Conservation (phyloP, 2,888 invertebrate genomes). For the Eubasilissa splendida region DNA sequence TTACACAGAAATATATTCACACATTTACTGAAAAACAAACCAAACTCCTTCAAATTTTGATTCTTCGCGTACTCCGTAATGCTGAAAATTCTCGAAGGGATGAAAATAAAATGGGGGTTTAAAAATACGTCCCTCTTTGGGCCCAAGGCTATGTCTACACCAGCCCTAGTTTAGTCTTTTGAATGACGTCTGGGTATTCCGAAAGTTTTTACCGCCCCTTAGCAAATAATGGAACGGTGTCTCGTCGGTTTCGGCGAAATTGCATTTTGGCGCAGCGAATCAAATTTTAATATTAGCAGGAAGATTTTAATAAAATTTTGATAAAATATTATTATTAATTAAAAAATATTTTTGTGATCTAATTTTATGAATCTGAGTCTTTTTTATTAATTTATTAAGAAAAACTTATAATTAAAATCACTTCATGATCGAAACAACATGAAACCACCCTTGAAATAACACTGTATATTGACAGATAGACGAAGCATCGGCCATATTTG, state of each 20-base stretch:
- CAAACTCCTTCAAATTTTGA: background rate
- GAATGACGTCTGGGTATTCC: background rate
- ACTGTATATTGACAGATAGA: too few relatives aligned
- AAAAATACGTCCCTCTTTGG: background rate
- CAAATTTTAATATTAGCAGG: background rate
- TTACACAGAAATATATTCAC: background rate
- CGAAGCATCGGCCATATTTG: too few relatives aligned
- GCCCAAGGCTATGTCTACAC: conserved; percentile 2
- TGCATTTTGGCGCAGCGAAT: too few relatives aligned
- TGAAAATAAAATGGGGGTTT: conserved; percentile 4
- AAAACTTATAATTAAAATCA: too few relatives aligned
- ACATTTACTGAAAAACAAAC: conserved; percentile 3
- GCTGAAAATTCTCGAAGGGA: background rate
- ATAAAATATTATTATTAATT: too few relatives aligned
- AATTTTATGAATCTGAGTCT: too few relatives aligned
- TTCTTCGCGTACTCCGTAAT: background rate
- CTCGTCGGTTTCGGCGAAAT: too few relatives aligned
- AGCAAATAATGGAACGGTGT: too few relatives aligned
- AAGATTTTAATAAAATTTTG: background rate
- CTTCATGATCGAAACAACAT: too few relatives aligned
- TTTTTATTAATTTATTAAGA: too few relatives aligned
- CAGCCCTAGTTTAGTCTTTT: background rate
- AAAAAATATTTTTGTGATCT: too few relatives aligned
- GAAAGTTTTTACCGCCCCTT: background rate
- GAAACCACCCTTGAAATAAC: too few relatives aligned